Evolutionary conservation across 1,140 invertebrate genomes (phyloP).

Genomic region (Campoletis sonorensis): DNA sequence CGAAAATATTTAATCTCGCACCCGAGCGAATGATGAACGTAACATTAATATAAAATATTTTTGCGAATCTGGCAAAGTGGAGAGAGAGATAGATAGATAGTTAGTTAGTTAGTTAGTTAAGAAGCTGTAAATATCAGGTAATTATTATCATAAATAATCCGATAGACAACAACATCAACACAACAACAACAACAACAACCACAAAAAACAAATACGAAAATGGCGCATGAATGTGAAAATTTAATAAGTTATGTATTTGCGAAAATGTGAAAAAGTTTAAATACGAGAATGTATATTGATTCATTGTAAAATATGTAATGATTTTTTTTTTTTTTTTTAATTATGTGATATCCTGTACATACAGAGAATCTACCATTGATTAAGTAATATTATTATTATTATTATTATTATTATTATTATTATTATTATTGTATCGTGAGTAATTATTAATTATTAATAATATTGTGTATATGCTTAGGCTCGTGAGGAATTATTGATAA

Average conservation of each 20-base stretch:
- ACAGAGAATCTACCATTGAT: constrained; percentile 55
- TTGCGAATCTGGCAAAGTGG: not conserved
- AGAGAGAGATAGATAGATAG: constrained; percentile 29
- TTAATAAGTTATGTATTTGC: constrained; percentile 50
- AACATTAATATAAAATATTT: constrained; percentile 33
- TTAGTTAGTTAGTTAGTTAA: no score
- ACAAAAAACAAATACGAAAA: constrained; percentile 8
- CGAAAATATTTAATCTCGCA: constrained; percentile 11
- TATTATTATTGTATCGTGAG: constrained; percentile 59
- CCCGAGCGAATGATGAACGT: constrained; percentile 3
- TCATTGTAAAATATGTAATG: constrained; percentile 64
- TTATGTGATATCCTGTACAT: constrained; percentile 74
- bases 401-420: constrained; percentile 36
- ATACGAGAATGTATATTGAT: constrained; percentile 34
- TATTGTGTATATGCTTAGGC: constrained; percentile 68
- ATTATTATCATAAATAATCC: constrained; percentile 9
- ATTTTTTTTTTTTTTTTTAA: constrained; percentile 56
- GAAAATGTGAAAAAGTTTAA: constrained; percentile 37
- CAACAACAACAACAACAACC: no score
- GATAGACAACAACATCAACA: no score
- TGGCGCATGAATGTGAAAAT: constrained; percentile 39
- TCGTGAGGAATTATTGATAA: constrained; percentile 28
- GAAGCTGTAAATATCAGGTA: constrained; percentile 1
- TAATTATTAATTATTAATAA: constrained; percentile 59
- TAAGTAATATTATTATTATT: constrained; percentile 57